A percentile compares a stretch with the other conserved stretches of the same genome.
Evolutionary conservation across 1,140 invertebrate genomes (phyloP).

Genomic region (Philotrypesis tridentata): DNA sequence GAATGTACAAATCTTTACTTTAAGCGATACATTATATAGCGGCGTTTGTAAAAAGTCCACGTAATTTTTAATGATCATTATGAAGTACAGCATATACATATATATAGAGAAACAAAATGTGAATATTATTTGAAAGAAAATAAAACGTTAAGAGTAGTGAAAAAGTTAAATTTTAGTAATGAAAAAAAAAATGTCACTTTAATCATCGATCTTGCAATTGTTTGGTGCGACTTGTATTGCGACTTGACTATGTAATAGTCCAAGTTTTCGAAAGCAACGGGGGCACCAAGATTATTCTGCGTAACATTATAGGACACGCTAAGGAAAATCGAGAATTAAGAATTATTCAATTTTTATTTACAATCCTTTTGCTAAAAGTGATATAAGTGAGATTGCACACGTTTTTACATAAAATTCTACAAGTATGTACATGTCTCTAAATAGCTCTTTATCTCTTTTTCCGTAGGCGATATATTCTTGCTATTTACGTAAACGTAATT

Average conservation of each 20-base stretch:
- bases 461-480: conserved; percentile 59
- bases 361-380: conserved; percentile 44
- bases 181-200: conserved; percentile 10
- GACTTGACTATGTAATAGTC: conserved; percentile 51
- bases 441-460: conserved; percentile 62
- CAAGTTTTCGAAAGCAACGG: conserved; percentile 31
- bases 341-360: conserved; percentile 41
- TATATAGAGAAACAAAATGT: conserved; percentile 54
- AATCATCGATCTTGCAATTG: conserved; percentile 40
- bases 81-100: conserved; percentile 59
- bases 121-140: conserved; percentile 48
- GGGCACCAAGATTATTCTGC: conserved; percentile 34
- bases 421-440: conserved; percentile 62
- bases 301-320: conserved; percentile 20
- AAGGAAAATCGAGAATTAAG: conserved; percentile 9
- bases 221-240: conserved; percentile 44
- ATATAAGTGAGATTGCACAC: conserved; percentile 48
- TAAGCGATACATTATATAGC: conserved; percentile 56
- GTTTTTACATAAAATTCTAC: conserved; percentile 49
- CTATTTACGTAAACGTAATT: conserved; percentile 64
- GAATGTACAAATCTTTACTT: conserved; percentile 69
- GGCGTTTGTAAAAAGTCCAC: conserved; percentile 68
- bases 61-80: conserved; percentile 65
- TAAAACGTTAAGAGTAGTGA: conserved; percentile 15
- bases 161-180: conserved; percentile 41